Evolutionary conservation across 2,888 invertebrate genomes (phyloP), one percentile per base, ranked within the genome.

Genomic region (Apotomis betuletana): DNA sequence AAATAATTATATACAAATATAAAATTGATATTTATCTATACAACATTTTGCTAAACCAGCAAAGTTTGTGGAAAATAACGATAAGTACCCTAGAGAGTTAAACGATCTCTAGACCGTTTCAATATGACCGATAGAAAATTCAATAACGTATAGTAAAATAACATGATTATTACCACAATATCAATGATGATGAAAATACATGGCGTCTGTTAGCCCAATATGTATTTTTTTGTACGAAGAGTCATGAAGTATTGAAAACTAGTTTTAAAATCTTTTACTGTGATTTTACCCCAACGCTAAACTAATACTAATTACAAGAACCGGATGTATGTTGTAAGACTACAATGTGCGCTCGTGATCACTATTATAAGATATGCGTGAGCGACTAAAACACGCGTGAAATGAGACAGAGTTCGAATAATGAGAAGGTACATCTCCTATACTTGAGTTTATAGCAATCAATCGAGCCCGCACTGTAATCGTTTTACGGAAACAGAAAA

Each of bases 1-100:
- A 87, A 89, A 88, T 81, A 88, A 89, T 89, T 90, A 89, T 89
- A 89, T 90, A 92, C 88, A 91, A 90, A 91, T 90, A 91, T 90
- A 88, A 90, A 91, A 89, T 90, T 88, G 89, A 90, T 89, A 89
- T 89, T 86, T 86, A 87, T 86, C 87, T 90, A 86, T 88, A 88
- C 88, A 90, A 89, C 85, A 84, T 87, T 72, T 86, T 81, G 86
- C 85, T 82, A 78, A 75, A 77, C 70, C 77, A 84, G 85, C 85
- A 85, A 85, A 82, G 81, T 80, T 83, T 81, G 82, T 86, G 85
- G 84, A 88, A 88, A 88, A 83, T 87, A 88, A 90, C 86, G 87
- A 88, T 90, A 90, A 90, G 90, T 90, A 89, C 87, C 87, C 84
- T 86, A 87, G 80, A 85, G 79, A 83, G 80, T 85, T 85, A 77